Evolutionary conservation across 2,888 invertebrate species (phyloP).

Genomic region (Unio pictorum): DNA sequence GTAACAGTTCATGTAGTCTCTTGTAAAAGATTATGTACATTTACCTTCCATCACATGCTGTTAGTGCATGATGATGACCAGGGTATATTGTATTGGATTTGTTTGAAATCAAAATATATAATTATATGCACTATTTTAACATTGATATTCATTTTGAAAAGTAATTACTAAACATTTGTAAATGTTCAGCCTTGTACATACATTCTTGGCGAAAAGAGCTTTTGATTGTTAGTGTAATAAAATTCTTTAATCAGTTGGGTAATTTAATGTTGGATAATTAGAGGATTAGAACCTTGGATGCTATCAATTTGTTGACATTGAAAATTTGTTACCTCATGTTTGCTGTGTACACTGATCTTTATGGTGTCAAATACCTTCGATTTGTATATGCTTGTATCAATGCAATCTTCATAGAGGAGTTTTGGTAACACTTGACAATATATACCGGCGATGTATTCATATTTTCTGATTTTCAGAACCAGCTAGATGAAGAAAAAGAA

Average conservation of each 20-base stretch:
- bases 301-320: neutral
- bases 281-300: too few relatives aligned
- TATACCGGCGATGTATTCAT: neutral
- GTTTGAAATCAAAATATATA: too few relatives aligned
- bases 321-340: neutral
- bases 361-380: neutral
- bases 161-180: neutral
- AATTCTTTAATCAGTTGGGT: too few relatives aligned
- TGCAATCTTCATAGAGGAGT: neutral
- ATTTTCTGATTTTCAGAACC: slow-evolving; percentile 37
- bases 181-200: too few relatives aligned
- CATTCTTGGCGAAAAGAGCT: too few relatives aligned
- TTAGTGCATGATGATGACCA: too few relatives aligned
- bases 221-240: too few relatives aligned
- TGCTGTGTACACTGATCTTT: neutral
- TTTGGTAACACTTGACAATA: neutral
- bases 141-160: neutral
- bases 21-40: too few relatives aligned
- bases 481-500: slow-evolving; percentile 58
- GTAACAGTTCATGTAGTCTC: too few relatives aligned
- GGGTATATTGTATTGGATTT: too few relatives aligned
- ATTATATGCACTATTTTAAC: neutral
- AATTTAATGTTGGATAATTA: too few relatives aligned
- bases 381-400: neutral
- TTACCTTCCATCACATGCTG: too few relatives aligned